Evolutionary conservation across 2,113 vertebrate genomes (phyloP).

Genomic region (Ramphastos sulfuratus): DNA sequence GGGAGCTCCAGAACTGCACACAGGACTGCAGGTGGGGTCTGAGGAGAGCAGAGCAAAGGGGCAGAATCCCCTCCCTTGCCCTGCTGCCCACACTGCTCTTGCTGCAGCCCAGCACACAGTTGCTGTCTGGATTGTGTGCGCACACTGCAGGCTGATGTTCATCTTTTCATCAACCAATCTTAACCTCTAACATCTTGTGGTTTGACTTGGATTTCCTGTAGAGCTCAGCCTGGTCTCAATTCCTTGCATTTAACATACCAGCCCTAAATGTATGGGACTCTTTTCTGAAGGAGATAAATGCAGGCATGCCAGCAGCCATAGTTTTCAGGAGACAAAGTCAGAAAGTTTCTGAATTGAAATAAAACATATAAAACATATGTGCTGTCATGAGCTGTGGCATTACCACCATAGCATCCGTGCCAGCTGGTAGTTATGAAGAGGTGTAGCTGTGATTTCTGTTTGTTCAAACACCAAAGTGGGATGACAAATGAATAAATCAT

Average conservation of each 20-base stretch:
- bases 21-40: no score
- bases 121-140: no score
- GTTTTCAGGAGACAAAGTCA: neutral
- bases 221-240: neutral
- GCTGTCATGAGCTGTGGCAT: neutral
- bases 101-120: no score
- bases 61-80: no score
- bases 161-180: neutral
- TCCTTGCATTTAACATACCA: neutral
- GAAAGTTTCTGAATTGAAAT: neutral
- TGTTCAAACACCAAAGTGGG: neutral
- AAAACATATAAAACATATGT: neutral
- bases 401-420: neutral
- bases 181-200: neutral
- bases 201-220: neutral
- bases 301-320: neutral
- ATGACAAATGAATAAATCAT: constrained; percentile 29
- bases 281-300: neutral
- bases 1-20: no score
- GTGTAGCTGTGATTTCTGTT: constrained; percentile 7
- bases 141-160: no score
- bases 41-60: no score
- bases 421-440: neutral
- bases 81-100: no score
- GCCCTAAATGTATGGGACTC: neutral